These are phyloP conservation scores for Centroberyx gerrardi DNA, from an alignment of 2,797 vertebrate genomes.

Conservation along the genomic window DNA sequence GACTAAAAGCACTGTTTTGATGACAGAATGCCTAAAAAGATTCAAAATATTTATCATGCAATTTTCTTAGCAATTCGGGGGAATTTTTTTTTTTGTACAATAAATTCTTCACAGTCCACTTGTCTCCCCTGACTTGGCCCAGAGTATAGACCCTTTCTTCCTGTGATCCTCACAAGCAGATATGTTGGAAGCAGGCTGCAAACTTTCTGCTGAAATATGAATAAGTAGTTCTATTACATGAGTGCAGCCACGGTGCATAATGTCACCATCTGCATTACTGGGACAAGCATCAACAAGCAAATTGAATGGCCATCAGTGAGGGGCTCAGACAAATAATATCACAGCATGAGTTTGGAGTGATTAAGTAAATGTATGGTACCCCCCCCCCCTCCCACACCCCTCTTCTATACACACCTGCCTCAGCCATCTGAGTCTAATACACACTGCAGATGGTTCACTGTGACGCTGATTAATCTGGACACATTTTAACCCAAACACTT, in stretches of 20 bases:
- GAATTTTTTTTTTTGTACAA: conserved; percentile 63
- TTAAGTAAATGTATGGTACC: background rate
- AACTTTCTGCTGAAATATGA: background rate
- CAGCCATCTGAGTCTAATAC: conserved; percentile 2
- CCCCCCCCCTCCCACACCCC: background rate
- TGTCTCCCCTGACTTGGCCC: conserved; percentile 28
- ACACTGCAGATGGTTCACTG: conserved; percentile 8
- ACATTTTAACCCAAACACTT: conserved; percentile 1
- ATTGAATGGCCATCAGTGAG: conserved; percentile 3
- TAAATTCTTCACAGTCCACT: conserved; percentile 70
- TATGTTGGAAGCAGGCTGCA: background rate
- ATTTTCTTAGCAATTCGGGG: conserved; percentile 66
- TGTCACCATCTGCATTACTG: background rate
- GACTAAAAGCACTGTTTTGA: conserved; percentile 67
- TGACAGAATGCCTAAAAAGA: conserved; percentile 57
- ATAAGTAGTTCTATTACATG: background rate
- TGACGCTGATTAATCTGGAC: background rate
- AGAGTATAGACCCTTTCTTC: conserved; percentile 1
- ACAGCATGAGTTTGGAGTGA: background rate
- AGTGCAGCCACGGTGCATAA: background rate
- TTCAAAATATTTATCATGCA: conserved; percentile 73
- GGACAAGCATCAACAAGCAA: background rate
- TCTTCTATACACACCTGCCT: background rate
- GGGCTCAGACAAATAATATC: background rate
- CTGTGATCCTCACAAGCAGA: conserved; percentile 6